Base-by-base conservation (phyloP, 2,113 vertebrate genomes). In the Neolamprologus hecqui region DNA sequence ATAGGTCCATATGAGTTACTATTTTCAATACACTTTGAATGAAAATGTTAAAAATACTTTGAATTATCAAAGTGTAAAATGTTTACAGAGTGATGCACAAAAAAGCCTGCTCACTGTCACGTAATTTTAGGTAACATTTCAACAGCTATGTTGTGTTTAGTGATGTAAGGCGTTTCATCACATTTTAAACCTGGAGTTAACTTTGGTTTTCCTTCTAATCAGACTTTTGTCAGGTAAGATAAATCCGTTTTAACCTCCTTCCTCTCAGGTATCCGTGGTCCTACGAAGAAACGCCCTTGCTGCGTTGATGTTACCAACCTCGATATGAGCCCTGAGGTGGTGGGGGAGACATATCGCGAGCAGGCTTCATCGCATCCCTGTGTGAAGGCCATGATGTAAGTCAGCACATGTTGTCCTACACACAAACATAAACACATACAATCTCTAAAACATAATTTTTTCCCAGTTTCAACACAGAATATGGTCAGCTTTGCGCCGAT, bases 381-480 rank as follows among this genome's bases (percentile, higher is more conserved):
- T 17, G 84, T 86, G 15, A 17, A 68, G 4, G 84, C 84, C 1
- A 9, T 86, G 2, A 42, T 86, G 84, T 86, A 54, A 81, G 84
- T 81, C 63, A 10, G 37, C 6, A 19, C 17, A 11, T 13, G 8
- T 15, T 58, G 14, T 47, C 35, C 54, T 47, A 6, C 1, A 10
- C 7, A 5, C 21, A 77, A 55, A 26, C n/a, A 57, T n/a, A 21
- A 77, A 47, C 19, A 26, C 13, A 9, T 21, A 0, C 5, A n/a
- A 23, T n/a, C 14, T 2, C 51, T 17, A 12, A 10, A 60, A 12
- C 6, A 1, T 42, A 0, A 0, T 1, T 40, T 10, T 21, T 14
- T 55, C 0, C 6, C 84, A 86, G 84, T 33, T 70, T 86, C 77
- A 63, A 63, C 58, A 63, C 58, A 63, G 58, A 19, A 35, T 5